Evolutionary conservation across 2,113 vertebrate genomes (phyloP), one percentile per base, ranked within the genome.

Genomic region (Ahaetulla prasina): DNA sequence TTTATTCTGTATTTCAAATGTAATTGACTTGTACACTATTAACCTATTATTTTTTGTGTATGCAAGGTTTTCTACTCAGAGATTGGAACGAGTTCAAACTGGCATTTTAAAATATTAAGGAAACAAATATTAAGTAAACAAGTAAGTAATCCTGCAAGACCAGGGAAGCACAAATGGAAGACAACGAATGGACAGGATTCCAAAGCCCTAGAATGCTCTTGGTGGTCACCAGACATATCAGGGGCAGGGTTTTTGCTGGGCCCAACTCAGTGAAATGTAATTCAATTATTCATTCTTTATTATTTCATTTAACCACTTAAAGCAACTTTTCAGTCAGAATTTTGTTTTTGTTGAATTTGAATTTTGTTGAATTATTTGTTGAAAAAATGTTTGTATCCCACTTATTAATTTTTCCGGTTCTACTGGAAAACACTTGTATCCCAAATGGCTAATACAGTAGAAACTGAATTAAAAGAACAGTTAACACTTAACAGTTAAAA

Each of bases 1-100:
- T 52, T 25, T 68, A 84, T 45, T 89, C 45, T 85, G 7, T 93
- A 87, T 84, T 94, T 91, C 4, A 94, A 94, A 89, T 22, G 45
- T 23, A 35, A 94, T 50, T 35, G 14, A 93, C 47, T 60, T 80
- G 87, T 93, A 55, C 11, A 11, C 18, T 68, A 14, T 4, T 92
- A 94, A 93, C 47, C 68, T 55, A 27, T 50, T 68, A 90, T 10
- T 10, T 84, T 53, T 57, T 94, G n/a, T 90, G 54, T 22, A 3
- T 68, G 2, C 91, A 95, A 93, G 93, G 35, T 27, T 89, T 50
- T 86, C 50, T n/a, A n/a, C 30, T n/a, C 60, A 68, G 8, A 20
- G n/a, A 39, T 20, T 80, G 35, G 16, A 80, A 80, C 5, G 18
- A 80, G 7, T 18, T 80, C 68, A 74, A 35, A 74, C 68, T 74